Evolutionary conservation across 2,888 invertebrate genomes (phyloP).

Genomic region (Lepidonotus clava): DNA sequence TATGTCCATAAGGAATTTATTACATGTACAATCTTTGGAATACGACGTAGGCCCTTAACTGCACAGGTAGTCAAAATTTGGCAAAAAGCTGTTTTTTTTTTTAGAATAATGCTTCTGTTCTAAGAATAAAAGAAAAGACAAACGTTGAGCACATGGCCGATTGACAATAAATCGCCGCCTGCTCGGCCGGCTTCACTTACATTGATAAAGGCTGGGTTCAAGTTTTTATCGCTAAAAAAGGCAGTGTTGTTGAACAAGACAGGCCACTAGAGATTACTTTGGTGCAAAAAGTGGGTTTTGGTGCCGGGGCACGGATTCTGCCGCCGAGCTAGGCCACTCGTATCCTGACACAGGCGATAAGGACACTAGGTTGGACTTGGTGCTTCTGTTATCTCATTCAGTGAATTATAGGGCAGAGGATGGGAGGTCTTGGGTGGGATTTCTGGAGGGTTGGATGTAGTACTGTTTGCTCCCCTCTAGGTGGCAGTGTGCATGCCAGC

Average conservation of each 20-base stretch:
- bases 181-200: neutral
- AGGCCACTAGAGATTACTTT: conserved; percentile 3
- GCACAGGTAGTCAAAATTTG: too few species aligned
- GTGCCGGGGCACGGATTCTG: neutral
- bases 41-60: too few species aligned
- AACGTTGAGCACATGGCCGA: neutral
- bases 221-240: neutral
- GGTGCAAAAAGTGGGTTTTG: conserved; percentile 21
- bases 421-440: neutral
- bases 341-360: neutral
- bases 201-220: neutral
- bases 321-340: neutral
- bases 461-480: neutral
- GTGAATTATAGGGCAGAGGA: neutral
- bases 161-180: neutral
- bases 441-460: neutral
- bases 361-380: neutral
- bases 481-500: neutral
- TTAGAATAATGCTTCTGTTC: too few species aligned
- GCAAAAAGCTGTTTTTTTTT: too few species aligned
- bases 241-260: conserved; percentile 3
- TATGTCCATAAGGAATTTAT: too few species aligned
- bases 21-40: too few species aligned
- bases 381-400: neutral
- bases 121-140: neutral